phyloP scores from a whole-genome alignment of 2,113 vertebrate species.

The Halichoerus grypus region DNA sequence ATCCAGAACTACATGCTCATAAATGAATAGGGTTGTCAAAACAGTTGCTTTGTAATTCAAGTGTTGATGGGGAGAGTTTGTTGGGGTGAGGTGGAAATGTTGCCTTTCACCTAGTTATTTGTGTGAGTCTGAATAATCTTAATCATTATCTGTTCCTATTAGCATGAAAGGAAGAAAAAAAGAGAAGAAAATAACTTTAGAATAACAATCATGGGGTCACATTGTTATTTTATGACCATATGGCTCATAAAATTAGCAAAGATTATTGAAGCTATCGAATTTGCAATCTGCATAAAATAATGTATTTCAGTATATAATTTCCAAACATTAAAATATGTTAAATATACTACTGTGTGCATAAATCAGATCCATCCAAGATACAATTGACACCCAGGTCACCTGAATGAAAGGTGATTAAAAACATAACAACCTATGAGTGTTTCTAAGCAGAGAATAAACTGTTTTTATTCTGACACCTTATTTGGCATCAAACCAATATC shows the following conservation, averaged over 20 bases:
- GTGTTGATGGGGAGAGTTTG: neutral
- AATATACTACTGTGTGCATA: neutral
- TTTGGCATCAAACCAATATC: neutral
- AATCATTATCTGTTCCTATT: slow-evolving; percentile 28
- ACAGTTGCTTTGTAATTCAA: neutral
- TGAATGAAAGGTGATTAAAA: slow-evolving; percentile 10
- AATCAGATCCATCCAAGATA: neutral
- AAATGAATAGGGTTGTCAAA: slow-evolving; percentile 34
- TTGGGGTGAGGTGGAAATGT: neutral
- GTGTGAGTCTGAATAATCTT: slow-evolving; percentile 5
- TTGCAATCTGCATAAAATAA: neutral
- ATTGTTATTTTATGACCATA: slow-evolving; percentile 23
- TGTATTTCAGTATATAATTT: slow-evolving; percentile 13
- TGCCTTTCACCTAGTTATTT: neutral
- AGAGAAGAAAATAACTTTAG: neutral
- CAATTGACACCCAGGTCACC: neutral
- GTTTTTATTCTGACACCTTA: neutral
- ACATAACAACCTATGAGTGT: neutral
- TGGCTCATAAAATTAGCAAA: slow-evolving; percentile 47
- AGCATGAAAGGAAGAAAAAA: neutral
- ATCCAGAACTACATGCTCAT: neutral
- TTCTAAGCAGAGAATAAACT: neutral
- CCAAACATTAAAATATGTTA: slow-evolving; percentile 24
- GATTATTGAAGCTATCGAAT: slow-evolving; percentile 1
- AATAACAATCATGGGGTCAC: neutral